Base-by-base conservation (phyloP, 2,888 invertebrate genomes). In the Dendrolimus houi region DNA sequence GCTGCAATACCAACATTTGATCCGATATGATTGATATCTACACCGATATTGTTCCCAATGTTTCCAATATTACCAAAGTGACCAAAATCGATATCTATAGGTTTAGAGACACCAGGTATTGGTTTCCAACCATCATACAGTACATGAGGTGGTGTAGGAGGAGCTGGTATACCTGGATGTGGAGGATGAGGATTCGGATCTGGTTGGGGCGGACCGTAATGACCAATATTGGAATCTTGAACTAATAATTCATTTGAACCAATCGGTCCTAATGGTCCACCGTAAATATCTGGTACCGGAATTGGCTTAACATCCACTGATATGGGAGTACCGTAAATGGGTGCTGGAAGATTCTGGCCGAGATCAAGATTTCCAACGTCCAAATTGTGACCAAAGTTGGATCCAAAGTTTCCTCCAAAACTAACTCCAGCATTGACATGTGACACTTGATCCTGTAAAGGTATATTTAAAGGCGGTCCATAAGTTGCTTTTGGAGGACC, bases 51-150 rank as follows among this genome's bases (percentile, higher is more conserved):
- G 47, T 9, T 10, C 47, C 47, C 47, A 17, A 17, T 17, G 17
- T 17, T 17, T 17, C 17, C 60, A 14, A 58, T 57, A 47, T 47
- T 47, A 47, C 47, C 47, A 6, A 47, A 47, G 9, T 47, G 47
- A 47, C 47, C 47, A 10, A 47, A 9, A 47, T 47, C 77, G 47
- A 47, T 10, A 47, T 47, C 77, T 7, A 66, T 83, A 1, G 94
- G 92, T 47, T 79, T 71, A 0, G 90, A 87, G 0, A 87, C 67
- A 0, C 96, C 95, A 9, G 96, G 94, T 60, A 96, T 96, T 17
- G 96, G 96, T 73, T 94, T 95, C 96, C 96, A 96, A 41, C 96
- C 96, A 67, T 96, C 96, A 71, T 96, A 96, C 56, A 95, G 89
- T 47, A 96, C 93, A 74, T 94, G 92, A 7, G 95, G 93, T 8